Evolutionary conservation across 2,797 vertebrate species (phyloP), one percentile per base, ranked within the genome.

Genomic region (Danio aesculapii): DNA sequence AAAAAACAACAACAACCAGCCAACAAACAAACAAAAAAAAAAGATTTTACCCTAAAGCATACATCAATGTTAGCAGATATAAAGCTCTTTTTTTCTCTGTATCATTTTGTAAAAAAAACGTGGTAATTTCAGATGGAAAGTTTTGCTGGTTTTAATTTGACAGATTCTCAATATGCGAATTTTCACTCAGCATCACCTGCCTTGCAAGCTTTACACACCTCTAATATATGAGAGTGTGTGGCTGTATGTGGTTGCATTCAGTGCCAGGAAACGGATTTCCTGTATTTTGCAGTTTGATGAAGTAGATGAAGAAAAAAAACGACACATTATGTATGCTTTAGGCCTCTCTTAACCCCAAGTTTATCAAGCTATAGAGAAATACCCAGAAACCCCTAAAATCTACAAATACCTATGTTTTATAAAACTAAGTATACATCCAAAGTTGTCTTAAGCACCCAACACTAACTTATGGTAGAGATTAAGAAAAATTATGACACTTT

Each of bases 251-350:
- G 78, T 75, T 80, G 55, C 61, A 61, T 85, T 87, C 69, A 81
- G 72, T 79, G 84, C 83, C 86, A 88, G 87, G 87, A 89, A 89
- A 84, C 84, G 86, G 87, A 88, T 88, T 88, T 89, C 88, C 88
- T 89, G 87, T 87, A 83, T 83, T 85, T 83, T 85, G 81, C 85
- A 86, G 81, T 64, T 81, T 78, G 57, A 83, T 82, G 79, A 81
- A 30, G 72, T 43, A 70, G 67, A 57, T 63, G 30, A 49, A 73
- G n/a, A 21, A 14, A n/a, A 64, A 73, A 83, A 82, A 77, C 43
- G 10, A 53, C 66, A 53, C 66, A 67, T 68, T 61, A 69, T 49
- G 58, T 66, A 30, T 30, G 30, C 30, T 30, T 30, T 30, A 59
- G 19, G 75, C 30, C 53, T 75, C 44, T 62, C 72, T 55, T 10